Evolutionary conservation across 2,888 invertebrate species (phyloP).

Genomic region (Amphipyra berbera): DNA sequence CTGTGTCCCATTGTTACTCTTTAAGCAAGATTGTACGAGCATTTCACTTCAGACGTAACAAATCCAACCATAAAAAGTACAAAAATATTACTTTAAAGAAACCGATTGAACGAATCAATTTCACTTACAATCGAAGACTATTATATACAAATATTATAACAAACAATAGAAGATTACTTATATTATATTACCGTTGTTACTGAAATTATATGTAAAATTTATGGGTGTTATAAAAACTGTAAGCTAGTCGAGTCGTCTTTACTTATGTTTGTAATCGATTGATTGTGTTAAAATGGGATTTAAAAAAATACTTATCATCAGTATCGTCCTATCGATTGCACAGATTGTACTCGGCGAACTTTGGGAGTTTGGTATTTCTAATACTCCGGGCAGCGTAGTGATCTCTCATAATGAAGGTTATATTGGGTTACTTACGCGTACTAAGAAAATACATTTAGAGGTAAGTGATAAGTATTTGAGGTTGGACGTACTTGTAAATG

Average conservation of each 20-base stretch:
- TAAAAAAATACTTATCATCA: slow-evolving; percentile 2
- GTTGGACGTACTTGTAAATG: not conserved
- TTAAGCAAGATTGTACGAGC: too few relatives aligned
- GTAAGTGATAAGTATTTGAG: slow-evolving; percentile 17
- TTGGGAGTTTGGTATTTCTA: slow-evolving; percentile 25
- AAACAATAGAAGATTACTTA: slow-evolving; percentile 16
- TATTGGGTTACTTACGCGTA: slow-evolving; percentile 22
- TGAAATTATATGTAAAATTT: not conserved
- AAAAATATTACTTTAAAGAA: not conserved
- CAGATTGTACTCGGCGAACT: slow-evolving; percentile 4
- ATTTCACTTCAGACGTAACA: not conserved
- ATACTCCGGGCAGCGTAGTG: slow-evolving; percentile 3
- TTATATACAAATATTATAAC: not conserved
- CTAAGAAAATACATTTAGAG: slow-evolving; percentile 7
- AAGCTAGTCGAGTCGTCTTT: slow-evolving; percentile 6
- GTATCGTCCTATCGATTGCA: slow-evolving; percentile 5
- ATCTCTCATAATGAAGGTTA: slow-evolving; percentile 4
- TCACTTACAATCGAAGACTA: slow-evolving; percentile 4
- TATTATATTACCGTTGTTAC: not conserved
- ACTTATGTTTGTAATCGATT: slow-evolving; percentile 14
- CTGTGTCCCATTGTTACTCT: too few relatives aligned
- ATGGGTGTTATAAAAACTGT: slow-evolving; percentile 11
- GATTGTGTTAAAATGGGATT: slow-evolving; percentile 17
- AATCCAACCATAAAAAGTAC: slow-evolving; percentile 6
- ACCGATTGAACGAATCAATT: slow-evolving; percentile 35